Evolutionary conservation across 2,888 invertebrate species (phyloP).

Genomic region (Platycheirus rosarum): DNA sequence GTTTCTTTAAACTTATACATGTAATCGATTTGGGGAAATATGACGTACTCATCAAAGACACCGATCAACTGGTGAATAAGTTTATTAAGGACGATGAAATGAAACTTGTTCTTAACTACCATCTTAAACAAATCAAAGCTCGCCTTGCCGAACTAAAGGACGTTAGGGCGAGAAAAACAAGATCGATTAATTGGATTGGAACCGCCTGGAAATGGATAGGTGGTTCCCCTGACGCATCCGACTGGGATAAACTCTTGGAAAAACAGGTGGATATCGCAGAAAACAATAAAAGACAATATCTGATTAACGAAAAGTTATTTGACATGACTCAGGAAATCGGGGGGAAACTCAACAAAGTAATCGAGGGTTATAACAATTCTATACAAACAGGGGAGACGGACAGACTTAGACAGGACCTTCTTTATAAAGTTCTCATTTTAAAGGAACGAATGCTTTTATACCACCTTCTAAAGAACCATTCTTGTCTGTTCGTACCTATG

Average conservation of each 20-base stretch:
- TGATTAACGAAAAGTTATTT: slow-evolving; percentile 8
- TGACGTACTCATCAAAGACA: too few relatives aligned
- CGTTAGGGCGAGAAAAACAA: neutral
- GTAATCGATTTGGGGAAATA: too few relatives aligned
- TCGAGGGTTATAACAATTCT: slow-evolving; percentile 6
- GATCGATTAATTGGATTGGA: slow-evolving; percentile 23
- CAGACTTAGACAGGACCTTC: too few relatives aligned
- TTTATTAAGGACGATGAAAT: slow-evolving; percentile 5
- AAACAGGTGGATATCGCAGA: slow-evolving; percentile 5
- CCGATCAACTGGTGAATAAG: too few relatives aligned
- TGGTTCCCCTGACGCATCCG: slow-evolving; percentile 11
- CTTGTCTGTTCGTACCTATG: too few relatives aligned
- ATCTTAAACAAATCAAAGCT: neutral
- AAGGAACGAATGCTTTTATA: too few relatives aligned
- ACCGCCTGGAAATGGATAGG: slow-evolving; percentile 25
- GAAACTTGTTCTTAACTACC: neutral
- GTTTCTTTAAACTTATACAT: too few relatives aligned
- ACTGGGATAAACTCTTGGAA: slow-evolving; percentile 13
- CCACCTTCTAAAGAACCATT: too few relatives aligned
- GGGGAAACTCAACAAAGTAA: slow-evolving; percentile 2
- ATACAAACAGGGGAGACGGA: too few relatives aligned
- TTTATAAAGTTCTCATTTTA: too few relatives aligned
- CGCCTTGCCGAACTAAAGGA: slow-evolving; percentile 2
- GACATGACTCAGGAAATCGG: slow-evolving; percentile 8
- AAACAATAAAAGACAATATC: slow-evolving; percentile 15